Conservation (phyloP, 2,797 vertebrate genomes). For the Sebastes reedi region DNA sequence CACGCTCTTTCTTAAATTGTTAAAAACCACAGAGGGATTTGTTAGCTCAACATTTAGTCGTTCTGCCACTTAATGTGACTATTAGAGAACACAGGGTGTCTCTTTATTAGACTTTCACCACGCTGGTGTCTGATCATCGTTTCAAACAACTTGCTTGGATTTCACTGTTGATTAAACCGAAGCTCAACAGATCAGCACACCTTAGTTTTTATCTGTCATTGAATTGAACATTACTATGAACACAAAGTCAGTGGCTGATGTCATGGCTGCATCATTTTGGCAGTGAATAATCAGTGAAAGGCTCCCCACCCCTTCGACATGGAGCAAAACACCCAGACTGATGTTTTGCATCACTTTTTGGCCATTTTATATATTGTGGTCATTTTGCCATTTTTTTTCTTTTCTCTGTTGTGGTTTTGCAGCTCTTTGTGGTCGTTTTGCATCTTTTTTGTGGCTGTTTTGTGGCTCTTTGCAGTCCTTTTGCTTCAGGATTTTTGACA, state of each 20-base stretch:
- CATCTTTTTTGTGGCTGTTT: neutral
- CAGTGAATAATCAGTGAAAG: rapidly evolving
- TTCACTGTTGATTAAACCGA: neutral
- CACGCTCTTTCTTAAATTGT: neutral
- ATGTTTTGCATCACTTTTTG: neutral
- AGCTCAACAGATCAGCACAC: neutral
- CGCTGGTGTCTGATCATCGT: neutral
- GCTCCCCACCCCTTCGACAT: too few species aligned
- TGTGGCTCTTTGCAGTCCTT: neutral
- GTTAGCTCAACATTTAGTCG: neutral
- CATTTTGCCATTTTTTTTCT: too few species aligned
- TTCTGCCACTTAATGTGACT: neutral
- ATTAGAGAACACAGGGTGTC: neutral
- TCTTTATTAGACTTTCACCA: neutral
- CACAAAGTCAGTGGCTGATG: neutral
- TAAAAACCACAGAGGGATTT: neutral
- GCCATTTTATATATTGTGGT: neutral
- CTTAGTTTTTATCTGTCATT: neutral
- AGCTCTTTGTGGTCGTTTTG: neutral
- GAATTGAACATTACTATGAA: neutral
- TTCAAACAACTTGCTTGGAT: neutral
- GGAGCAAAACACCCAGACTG: neutral
- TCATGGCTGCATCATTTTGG: too few species aligned
- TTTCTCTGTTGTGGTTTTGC: neutral
- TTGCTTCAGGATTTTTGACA: neutral